Percentiles rank a stretch among this genome's conserved stretches.
Conservation (phyloP, 1,140 invertebrate species). For the Phthorimaea operculella region DNA sequence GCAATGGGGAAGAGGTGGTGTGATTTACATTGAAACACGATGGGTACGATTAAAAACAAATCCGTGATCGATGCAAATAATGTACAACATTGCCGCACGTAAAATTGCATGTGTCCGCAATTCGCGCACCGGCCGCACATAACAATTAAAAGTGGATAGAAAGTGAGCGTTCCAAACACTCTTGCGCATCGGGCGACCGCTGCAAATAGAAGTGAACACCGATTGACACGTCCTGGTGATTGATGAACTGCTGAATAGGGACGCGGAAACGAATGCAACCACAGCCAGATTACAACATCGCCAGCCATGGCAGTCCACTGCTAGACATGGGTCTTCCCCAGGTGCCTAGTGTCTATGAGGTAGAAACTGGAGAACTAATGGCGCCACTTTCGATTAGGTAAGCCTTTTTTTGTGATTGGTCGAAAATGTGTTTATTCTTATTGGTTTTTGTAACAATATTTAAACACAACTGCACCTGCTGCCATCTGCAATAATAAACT, state of each 20-base stretch:
- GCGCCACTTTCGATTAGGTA: too few relatives aligned
- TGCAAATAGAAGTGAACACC: conserved; percentile 45
- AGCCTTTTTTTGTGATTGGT: too few relatives aligned
- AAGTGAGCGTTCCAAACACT: conserved; percentile 46
- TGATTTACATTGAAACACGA: conserved; percentile 13
- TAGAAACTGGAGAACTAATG: too few relatives aligned
- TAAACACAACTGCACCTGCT: too few relatives aligned
- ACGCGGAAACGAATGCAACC: background rate
- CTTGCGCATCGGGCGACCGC: conserved; percentile 26
- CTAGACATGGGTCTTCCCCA: too few relatives aligned
- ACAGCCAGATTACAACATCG: background rate
- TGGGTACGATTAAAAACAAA: conserved; percentile 20
- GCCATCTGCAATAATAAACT: too few relatives aligned
- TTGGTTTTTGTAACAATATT: too few relatives aligned
- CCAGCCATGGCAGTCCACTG: too few relatives aligned
- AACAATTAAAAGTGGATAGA: conserved; percentile 64
- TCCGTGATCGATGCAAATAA: conserved; percentile 46
- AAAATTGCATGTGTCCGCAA: conserved; percentile 58
- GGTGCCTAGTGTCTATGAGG: too few relatives aligned
- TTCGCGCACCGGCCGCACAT: conserved; percentile 37
- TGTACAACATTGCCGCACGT: conserved; percentile 54
- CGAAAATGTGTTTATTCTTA: too few relatives aligned
- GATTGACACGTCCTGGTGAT: conserved; percentile 45
- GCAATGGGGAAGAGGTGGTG: too few relatives aligned
- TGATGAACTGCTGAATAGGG: conserved; percentile 16